Evolutionary conservation across 2,113 vertebrate species (phyloP).

Genomic region (Loxodonta africana): DNA sequence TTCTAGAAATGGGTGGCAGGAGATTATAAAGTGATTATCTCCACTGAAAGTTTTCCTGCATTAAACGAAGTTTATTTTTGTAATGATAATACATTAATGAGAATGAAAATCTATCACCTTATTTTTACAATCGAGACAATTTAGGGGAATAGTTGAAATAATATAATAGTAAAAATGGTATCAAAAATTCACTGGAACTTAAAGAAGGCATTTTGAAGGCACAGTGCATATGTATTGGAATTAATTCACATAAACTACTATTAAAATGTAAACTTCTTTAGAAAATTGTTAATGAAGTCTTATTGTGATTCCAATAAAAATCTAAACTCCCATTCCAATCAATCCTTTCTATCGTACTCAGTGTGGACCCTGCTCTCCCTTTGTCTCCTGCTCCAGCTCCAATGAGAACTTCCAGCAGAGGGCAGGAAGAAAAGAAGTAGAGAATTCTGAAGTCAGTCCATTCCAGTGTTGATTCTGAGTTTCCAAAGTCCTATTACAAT

Average conservation of each 20-base stretch:
- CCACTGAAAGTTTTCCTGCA: constrained; percentile 1
- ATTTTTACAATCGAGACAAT: constrained; percentile 33
- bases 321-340: too few relatives aligned
- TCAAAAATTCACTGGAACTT: constrained; percentile 9
- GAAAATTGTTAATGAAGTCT: background rate
- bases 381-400: background rate
- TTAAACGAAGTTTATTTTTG: background rate
- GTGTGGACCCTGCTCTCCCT: background rate
- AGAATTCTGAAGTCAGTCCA: background rate
- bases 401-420: constrained; percentile 40
- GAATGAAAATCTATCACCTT: background rate
- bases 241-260: constrained; percentile 38
- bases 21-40: constrained; percentile 12
- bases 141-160: background rate
- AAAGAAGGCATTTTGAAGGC: background rate
- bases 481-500: background rate
- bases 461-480: background rate
- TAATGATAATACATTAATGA: background rate
- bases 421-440: constrained; percentile 15
- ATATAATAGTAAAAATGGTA: constrained; percentile 6
- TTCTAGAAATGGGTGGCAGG: background rate
- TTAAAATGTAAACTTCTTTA: constrained; percentile 34
- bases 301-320: too few relatives aligned
- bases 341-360: too few relatives aligned
- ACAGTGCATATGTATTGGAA: background rate